Evolutionary conservation across 2,888 invertebrate species (phyloP), one percentile per base, ranked within the genome.

Genomic region (Himalopsyche anomala): DNA sequence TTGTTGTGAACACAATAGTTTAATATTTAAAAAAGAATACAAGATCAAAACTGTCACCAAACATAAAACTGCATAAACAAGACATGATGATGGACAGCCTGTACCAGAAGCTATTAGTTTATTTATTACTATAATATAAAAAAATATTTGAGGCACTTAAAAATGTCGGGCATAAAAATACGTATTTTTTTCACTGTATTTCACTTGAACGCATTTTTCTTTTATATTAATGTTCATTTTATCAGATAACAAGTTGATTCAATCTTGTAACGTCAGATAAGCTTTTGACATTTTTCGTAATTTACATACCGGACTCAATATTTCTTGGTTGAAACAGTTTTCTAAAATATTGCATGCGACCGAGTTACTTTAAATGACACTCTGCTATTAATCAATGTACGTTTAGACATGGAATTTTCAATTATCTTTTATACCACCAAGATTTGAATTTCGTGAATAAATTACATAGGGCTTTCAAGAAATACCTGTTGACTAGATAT

Each of bases 271-370:
- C 19, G 19, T 38, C 74, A 74, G 74, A 74, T 74, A 74, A 74
- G 74, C 74, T 12, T 9, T 74, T 74, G 74, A 74, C 74, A 74
- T 74, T 74, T 51, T 74, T 74, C 12, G 28, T 74, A 74, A 74
- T 74, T 74, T 74, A 74, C 74, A 74, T 74, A 74, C 74, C 36
- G 74, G 74, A 74, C 74, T 15, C 12, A 74, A 74, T 74, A 74
- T 74, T 6, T 74, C 74, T 74, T 38, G 74, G 4, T 36, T 36
- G 51, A 15, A 74, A 74, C 36, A 12, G 74, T 74, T 74, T 74
- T 74, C 74, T 74, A 74, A 74, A 74, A 74, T 74, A 74, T 74
- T 74, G 74, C 74, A 74, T 74, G 38, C 74, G 15, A 15, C 4
- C 12, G 36, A 74, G 15, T 11, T 36, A 74, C 12, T 74, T 74